A percentile compares a stretch with the other conserved stretches of the same genome.
Conservation (phyloP, 1,140 invertebrate species). For the Drosophila sturtevanti region DNA sequence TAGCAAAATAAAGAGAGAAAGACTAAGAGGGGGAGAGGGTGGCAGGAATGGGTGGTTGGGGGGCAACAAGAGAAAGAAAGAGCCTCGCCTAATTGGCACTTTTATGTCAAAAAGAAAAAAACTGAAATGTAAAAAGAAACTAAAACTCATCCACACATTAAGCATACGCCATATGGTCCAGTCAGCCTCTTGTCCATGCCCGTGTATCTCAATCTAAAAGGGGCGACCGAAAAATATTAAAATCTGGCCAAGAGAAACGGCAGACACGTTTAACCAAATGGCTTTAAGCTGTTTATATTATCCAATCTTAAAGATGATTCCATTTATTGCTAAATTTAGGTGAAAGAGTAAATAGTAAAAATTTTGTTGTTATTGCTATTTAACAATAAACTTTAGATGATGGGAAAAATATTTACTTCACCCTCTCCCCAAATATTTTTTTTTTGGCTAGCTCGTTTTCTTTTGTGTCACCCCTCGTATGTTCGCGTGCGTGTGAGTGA, state of each 20-base stretch:
- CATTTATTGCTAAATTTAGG: too few species aligned
- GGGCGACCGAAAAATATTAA: neutral
- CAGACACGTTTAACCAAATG: too few species aligned
- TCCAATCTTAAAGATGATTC: too few species aligned
- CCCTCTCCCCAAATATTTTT: too few species aligned
- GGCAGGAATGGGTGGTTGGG: conserved; percentile 1
- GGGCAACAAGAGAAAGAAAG: neutral
- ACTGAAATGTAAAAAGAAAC: conserved; percentile 21
- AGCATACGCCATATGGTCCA: conserved; percentile 71
- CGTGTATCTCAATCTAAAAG: neutral
- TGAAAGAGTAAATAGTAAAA: too few species aligned
- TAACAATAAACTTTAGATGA: too few species aligned
- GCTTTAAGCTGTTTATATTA: too few species aligned
- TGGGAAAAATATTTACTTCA: too few species aligned
- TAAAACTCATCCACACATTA: conserved; percentile 61
- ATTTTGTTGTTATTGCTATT: too few species aligned
- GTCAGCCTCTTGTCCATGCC: neutral
- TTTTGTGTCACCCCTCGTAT: neutral
- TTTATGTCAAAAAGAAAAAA: conserved; percentile 59
- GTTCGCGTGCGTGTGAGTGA: neutral
- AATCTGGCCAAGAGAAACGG: neutral
- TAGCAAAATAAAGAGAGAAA: neutral
- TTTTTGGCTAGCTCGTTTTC: neutral
- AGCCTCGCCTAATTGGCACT: conserved; percentile 64
- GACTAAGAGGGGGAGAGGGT: conserved; percentile 11